Base-by-base conservation (phyloP, 1,140 invertebrate genomes). In the Hydropsyche tenuis region DNA sequence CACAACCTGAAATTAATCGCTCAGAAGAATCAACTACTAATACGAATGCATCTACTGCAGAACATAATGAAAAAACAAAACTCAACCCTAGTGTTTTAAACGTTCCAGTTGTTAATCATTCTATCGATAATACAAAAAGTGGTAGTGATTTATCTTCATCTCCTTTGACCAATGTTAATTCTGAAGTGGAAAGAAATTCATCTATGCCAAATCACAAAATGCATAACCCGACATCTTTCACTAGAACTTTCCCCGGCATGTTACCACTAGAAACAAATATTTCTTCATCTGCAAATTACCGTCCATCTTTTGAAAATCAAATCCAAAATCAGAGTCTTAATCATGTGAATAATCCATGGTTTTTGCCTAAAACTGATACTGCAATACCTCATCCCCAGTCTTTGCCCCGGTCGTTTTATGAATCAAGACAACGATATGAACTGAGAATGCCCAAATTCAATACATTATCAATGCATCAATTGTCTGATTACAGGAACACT, bases 281-380 rank as follows among this genome's bases (percentile, higher is more conserved):
- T 68, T 48, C 70, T 6, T 22, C 69, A 11, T 68, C 63, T 25
- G n/a, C 65, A 7, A 76, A 69, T 20, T 73, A 73, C 27, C 46
- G 75, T 22, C 69, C 46, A 22, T 9, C 6, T 16, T 71, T 63
- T 11, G 72, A 69, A 9, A 42, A 30, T 53, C 70, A 70, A 45
- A 16, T 45, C 3, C 75, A 76, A 51, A 69, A 53, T n/a, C 53
- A 43, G n/a, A 20, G 3, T 14, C 9, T 20, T 11, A 69, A 76
- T 23, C 72, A 71, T 16, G 16, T 20, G 4, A 69, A 51, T 9
- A 76, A 76, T 76, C 69, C 75, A 12, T 76, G 75, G 75, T 72
- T 73, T 62, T 66, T 73, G 20, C 48, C 66, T 1, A 76, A 76
- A 45, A 66, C 27, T 9, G 68, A 73, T 14, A 25, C 14, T 18